Percentiles rank a stretch among this genome's conserved stretches.
These are phyloP conservation scores for Dyspetes luteomarginatus DNA, from an alignment of 2,888 invertebrate species.

Conservation along the genomic window DNA sequence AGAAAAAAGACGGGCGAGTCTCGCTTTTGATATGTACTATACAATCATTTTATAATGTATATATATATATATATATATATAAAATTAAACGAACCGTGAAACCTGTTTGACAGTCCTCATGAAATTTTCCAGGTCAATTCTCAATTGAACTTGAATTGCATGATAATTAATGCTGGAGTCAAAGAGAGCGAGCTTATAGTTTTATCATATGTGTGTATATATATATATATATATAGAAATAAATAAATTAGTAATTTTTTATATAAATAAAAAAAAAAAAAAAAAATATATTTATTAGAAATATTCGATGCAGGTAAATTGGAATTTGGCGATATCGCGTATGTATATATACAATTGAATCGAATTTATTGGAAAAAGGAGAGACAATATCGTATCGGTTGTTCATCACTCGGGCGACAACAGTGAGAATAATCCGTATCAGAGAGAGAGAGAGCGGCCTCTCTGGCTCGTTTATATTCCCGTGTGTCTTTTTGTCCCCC, in stretches of 20 bases:
- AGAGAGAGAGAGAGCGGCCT: background rate
- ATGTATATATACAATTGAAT: conserved; percentile 23
- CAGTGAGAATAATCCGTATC: conserved; percentile 11
- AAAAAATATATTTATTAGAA: too few relatives aligned
- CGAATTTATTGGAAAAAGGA: conserved; percentile 49
- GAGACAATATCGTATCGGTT: conserved; percentile 8
- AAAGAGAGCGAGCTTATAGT: too few relatives aligned
- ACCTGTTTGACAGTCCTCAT: conserved; percentile 4
- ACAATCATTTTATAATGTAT: conserved; percentile 39
- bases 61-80: too few relatives aligned
- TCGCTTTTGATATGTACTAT: conserved; percentile 8
- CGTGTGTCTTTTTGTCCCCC: background rate
- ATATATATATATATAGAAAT: too few relatives aligned
- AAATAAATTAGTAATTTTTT: too few relatives aligned
- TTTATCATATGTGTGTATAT: too few relatives aligned
- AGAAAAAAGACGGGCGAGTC: conserved; percentile 22
- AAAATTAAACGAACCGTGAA: conserved; percentile 40
- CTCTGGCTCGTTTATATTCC: background rate
- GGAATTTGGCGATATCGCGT: too few relatives aligned
- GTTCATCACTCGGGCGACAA: conserved; percentile 20
- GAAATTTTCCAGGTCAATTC: conserved; percentile 43
- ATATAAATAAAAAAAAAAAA: too few relatives aligned
- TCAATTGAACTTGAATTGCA: conserved; percentile 40
- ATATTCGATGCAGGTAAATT: too few relatives aligned
- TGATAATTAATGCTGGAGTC: background rate